These are phyloP conservation scores for Parazoanthus atlanticus DNA, from an alignment of 92 coral and sea anemone species.

Conservation along the genomic window DNA sequence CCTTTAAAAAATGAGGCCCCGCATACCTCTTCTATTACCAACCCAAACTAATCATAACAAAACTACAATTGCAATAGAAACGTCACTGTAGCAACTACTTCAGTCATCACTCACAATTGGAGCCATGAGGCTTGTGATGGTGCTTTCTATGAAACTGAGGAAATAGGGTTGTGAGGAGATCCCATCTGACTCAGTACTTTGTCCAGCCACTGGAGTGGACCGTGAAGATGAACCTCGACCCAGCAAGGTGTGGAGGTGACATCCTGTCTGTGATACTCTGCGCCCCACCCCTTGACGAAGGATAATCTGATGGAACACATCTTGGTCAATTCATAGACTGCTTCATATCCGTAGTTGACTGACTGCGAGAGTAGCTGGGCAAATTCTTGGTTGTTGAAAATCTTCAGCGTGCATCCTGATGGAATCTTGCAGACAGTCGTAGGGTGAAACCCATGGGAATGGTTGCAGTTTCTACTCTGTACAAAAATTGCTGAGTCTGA, in stretches of 20 bases:
- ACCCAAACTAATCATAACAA: not conserved
- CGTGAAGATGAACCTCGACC: slow-evolving; percentile 98
- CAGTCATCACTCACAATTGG: not conserved
- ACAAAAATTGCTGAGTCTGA: slow-evolving; percentile 99
- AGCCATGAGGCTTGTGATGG: not conserved
- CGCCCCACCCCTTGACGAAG: slow-evolving; percentile 99
- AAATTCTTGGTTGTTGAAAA: slow-evolving; percentile 99
- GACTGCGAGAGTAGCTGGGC: slow-evolving; percentile 99
- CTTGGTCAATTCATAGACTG: slow-evolving; percentile 98
- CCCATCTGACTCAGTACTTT: slow-evolving; percentile 99
- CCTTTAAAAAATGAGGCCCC: not conserved
- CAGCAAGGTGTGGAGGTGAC: slow-evolving; percentile 99
- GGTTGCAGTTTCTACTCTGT: slow-evolving; percentile 98
- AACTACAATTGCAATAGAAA: not conserved
- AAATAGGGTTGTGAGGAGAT: slow-evolving; percentile 92
- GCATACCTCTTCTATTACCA: not conserved
- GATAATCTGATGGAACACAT: slow-evolving; percentile 98
- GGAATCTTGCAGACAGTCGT: slow-evolving; percentile 99
- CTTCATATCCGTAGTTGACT: slow-evolving; percentile 97
- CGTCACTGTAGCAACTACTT: not conserved
- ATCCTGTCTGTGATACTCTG: slow-evolving; percentile 98
- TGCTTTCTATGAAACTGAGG: slow-evolving; percentile 81
- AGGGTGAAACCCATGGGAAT: slow-evolving; percentile 96
- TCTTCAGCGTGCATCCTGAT: slow-evolving; percentile 91
- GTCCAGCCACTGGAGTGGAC: slow-evolving; percentile 98